phyloP scores from a whole-genome alignment of 2,113 vertebrate species.

The Eurypyga helias region DNA sequence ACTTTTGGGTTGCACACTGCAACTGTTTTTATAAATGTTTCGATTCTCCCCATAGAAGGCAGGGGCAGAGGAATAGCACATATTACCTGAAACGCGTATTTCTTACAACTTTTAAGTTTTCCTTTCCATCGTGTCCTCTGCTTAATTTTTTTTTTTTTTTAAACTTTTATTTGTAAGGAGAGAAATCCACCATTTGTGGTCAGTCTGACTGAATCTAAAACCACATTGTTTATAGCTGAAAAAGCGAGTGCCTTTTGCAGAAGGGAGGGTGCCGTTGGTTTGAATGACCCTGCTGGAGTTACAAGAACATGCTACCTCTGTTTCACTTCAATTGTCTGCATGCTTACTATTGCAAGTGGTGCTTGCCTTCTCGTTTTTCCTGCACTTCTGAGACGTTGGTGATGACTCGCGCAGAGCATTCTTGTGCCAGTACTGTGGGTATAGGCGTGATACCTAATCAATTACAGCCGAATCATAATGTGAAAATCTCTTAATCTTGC shows the following conservation, averaged over 20 bases:
- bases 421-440: constrained; percentile 64
- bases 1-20: constrained; percentile 46
- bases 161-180: constrained; percentile 70
- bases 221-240: constrained; percentile 71
- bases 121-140: constrained; percentile 33
- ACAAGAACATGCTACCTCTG: constrained; percentile 80
- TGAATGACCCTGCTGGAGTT: constrained; percentile 71
- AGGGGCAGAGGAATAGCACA: constrained; percentile 29
- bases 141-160: constrained; percentile 54
- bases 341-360: constrained; percentile 76
- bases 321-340: constrained; percentile 76
- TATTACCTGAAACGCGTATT: constrained; percentile 42
- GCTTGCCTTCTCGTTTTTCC: constrained; percentile 63
- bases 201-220: constrained; percentile 45
- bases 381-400: constrained; percentile 51
- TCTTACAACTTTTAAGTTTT: constrained; percentile 8
- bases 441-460: constrained; percentile 19
- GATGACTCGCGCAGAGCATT: constrained; percentile 49
- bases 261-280: constrained; percentile 73
- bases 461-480: constrained; percentile 39
- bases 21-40: constrained; percentile 50
- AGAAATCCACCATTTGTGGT: constrained; percentile 46
- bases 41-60: constrained; percentile 6
- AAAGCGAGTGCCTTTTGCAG: constrained; percentile 83
- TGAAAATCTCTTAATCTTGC: constrained; percentile 49